A percentile compares a stretch with the other conserved stretches of the same genome.
phyloP scores from a whole-genome alignment of 2,888 invertebrate genomes.

The Drosophila mayaguana region DNA sequence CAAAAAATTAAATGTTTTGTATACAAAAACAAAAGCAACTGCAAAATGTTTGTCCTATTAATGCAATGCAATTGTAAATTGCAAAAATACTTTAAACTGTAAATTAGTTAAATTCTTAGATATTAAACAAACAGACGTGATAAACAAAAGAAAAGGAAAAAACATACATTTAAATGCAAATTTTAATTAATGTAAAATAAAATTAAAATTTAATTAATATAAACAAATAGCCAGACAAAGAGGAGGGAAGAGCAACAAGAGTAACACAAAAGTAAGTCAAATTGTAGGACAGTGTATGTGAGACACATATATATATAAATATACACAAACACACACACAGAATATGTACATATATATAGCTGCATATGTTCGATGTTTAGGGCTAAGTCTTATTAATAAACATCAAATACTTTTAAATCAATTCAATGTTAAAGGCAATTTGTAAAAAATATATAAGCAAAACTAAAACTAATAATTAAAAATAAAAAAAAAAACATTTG shows the following conservation, averaged over 20 bases:
- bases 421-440: constrained; percentile 77
- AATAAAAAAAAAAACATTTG: constrained; percentile 48
- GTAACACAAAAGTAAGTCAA: constrained; percentile 41
- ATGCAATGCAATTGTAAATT: constrained; percentile 76
- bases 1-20: constrained; percentile 53
- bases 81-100: constrained; percentile 69
- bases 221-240: constrained; percentile 21
- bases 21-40: constrained; percentile 18
- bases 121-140: constrained; percentile 78
- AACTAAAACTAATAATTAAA: background rate
- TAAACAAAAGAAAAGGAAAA: constrained; percentile 60
- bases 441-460: constrained; percentile 54
- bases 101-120: constrained; percentile 81
- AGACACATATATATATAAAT: constrained; percentile 30
- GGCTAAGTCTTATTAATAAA: constrained; percentile 69
- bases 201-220: constrained; percentile 45
- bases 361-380: constrained; percentile 67
- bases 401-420: constrained; percentile 59
- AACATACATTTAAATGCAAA: constrained; percentile 48
- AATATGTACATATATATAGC: constrained; percentile 22
- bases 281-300: constrained; percentile 46
- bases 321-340: constrained; percentile 18
- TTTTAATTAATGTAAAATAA: constrained; percentile 65
- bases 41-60: constrained; percentile 71
- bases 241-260: constrained; percentile 17